Percentiles rank a stretch among this genome's conserved stretches.
These are phyloP conservation scores for Liposcelis brunnea DNA, from an alignment of 2,888 invertebrate genomes.

Conservation along the genomic window DNA sequence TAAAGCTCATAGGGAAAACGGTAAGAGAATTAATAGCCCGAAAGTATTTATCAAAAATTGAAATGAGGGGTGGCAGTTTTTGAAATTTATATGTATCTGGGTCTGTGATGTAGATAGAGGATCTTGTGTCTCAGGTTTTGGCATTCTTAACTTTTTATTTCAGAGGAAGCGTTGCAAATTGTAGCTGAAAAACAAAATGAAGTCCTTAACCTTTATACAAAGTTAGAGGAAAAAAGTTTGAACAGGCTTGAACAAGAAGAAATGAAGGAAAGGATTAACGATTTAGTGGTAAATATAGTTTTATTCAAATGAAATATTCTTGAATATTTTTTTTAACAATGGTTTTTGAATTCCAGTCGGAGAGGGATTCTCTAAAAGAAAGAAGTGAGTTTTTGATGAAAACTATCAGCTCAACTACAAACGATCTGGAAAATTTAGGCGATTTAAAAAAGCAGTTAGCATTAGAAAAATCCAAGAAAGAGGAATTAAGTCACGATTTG, in stretches of 20 bases:
- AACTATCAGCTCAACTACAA: neutral
- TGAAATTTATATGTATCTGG: too few species aligned
- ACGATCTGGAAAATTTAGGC: neutral
- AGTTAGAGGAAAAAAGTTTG: constrained; percentile 1
- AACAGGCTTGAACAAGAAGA: constrained; percentile 6
- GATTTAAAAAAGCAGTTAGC: neutral
- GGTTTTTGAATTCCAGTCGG: neutral
- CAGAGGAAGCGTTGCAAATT: constrained; percentile 9
- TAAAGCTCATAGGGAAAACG: constrained; percentile 7
- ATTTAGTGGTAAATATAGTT: constrained; percentile 6
- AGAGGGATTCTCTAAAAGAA: neutral
- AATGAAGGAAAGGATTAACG: constrained; percentile 7
- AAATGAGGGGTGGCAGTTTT: too few species aligned
- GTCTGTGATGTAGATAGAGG: too few species aligned
- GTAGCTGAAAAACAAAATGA: constrained; percentile 7
- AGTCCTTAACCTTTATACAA: constrained; percentile 3
- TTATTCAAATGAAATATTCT: too few species aligned
- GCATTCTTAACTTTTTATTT: too few species aligned
- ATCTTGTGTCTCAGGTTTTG: too few species aligned
- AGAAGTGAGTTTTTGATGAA: neutral
- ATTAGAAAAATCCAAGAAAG: neutral
- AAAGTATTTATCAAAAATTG: too few species aligned
- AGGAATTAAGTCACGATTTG: neutral
- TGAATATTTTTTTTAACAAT: neutral
- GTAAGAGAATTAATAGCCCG: too few species aligned